Evolutionary conservation across 2,888 invertebrate genomes (phyloP).

Genomic region (Erpobdella octoculata): DNA sequence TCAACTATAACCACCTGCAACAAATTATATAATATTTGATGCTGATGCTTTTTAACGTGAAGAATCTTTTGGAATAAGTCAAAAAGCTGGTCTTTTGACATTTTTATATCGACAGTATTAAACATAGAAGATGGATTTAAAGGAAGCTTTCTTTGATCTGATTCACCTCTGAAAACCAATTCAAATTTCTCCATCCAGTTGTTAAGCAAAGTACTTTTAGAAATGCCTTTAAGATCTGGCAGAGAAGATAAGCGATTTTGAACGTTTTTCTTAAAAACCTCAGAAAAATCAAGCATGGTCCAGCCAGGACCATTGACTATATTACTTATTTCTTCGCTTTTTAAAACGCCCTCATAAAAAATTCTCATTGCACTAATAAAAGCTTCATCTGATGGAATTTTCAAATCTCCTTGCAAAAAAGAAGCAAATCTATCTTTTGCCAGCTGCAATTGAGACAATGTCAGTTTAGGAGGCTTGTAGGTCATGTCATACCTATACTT

Average conservation of each 20-base stretch:
- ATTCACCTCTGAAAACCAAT: conserved; percentile 19
- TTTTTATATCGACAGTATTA: not conserved
- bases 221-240: conserved; percentile 23
- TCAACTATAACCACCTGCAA: conserved; percentile 1
- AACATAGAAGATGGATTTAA: not conserved
- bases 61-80: conserved; percentile 24
- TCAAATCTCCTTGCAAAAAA: conserved; percentile 14
- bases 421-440: conserved; percentile 12
- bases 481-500: conserved; percentile 18
- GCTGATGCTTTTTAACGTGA: conserved; percentile 7
- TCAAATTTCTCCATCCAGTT: conserved; percentile 26
- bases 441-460: conserved; percentile 13
- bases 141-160: conserved; percentile 14
- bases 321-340: conserved; percentile 8
- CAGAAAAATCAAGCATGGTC: conserved; percentile 15
- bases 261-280: conserved; percentile 15
- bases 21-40: conserved; percentile 10
- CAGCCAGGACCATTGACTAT: conserved; percentile 23
- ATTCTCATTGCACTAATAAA: not conserved
- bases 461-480: conserved; percentile 17
- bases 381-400: conserved; percentile 23
- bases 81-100: conserved; percentile 21
- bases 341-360: not conserved
- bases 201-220: conserved; percentile 7
- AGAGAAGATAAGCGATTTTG: conserved; percentile 1